phyloP scores from a whole-genome alignment of 2,113 vertebrate genomes.

The Gymnocephalus cernua region DNA sequence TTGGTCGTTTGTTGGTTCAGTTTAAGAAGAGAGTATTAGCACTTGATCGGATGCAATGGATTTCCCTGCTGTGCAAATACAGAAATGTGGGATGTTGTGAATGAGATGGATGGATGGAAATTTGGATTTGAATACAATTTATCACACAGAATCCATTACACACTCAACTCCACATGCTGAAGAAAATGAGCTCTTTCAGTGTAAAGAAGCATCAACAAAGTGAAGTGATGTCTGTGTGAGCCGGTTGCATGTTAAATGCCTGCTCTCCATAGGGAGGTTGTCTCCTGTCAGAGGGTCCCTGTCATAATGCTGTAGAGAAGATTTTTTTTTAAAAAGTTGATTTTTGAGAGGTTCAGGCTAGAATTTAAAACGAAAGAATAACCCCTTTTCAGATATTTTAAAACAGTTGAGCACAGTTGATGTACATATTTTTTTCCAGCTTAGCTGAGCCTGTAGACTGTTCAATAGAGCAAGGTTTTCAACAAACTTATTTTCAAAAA shows the following conservation, averaged over 20 bases:
- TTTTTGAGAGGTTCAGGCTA: not conserved
- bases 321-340: not conserved
- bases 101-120: constrained; percentile 18
- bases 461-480: not conserved
- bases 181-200: not conserved
- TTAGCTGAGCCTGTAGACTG: not conserved
- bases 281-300: not conserved
- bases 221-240: not conserved
- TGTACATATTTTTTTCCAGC: not conserved
- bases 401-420: not conserved
- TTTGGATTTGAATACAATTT: constrained; percentile 15
- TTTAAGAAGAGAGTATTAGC: not conserved
- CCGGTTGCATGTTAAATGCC: not conserved
- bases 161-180: not conserved
- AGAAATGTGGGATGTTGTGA: not conserved
- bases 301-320: not conserved
- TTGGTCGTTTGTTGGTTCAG: not conserved
- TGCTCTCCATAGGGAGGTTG: not conserved
- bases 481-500: not conserved
- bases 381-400: not conserved
- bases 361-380: not conserved
- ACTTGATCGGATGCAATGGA: not conserved
- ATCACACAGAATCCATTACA: not conserved
- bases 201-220: too few species aligned
- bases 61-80: not conserved